Base-by-base conservation (phyloP, 2,888 invertebrate species). In the Stramonita haemastoma region DNA sequence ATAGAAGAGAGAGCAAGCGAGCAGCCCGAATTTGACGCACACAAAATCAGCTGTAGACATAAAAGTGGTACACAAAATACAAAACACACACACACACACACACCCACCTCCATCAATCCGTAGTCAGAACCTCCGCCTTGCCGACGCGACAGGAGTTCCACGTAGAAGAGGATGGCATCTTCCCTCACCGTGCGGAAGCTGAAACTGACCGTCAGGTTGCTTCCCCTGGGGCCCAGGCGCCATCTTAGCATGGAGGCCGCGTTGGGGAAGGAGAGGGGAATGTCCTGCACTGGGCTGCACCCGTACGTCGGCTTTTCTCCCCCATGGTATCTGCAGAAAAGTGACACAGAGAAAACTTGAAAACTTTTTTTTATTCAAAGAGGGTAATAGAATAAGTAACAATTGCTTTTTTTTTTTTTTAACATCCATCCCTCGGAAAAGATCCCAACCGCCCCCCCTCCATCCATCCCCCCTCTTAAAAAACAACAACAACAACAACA, bases 191-290 rank as follows among this genome's bases (percentile, higher is more conserved):
- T 94, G 86, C 93, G 92, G 57, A 95, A 93, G 88, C 93, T 92
- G 91, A 95, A 94, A 89, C 94, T 91, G 11, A 94, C 93, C 22
- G 91, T 92, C 84, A 95, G 91, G 46, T 91, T 91, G 11, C 92
- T 87, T 56, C 91, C 90, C 87, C 91, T 91, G 0, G 77, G 36
- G 15, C 87, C 89, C 60, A 79, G 84, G 8, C 81, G 70, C 90
- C 91, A 91, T 15, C 89, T 88, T 86, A 94, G 86, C 93, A 93
- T 93, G 11, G 94, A 92, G 13, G 93, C 93, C 1, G 94, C 90
- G 17, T 92, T 92, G 1, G 94, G 94, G 90, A 94, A 95, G 5
- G 95, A 93, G 77, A 95, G 92, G 19, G 94, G 94, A 13, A 94
- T 93, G 88, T 94, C 93, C 66, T 93, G 91, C 19, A 94, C 92